Evolutionary conservation across 2,797 vertebrate genomes (phyloP).

Genomic region (Knipowitschia caucasica): DNA sequence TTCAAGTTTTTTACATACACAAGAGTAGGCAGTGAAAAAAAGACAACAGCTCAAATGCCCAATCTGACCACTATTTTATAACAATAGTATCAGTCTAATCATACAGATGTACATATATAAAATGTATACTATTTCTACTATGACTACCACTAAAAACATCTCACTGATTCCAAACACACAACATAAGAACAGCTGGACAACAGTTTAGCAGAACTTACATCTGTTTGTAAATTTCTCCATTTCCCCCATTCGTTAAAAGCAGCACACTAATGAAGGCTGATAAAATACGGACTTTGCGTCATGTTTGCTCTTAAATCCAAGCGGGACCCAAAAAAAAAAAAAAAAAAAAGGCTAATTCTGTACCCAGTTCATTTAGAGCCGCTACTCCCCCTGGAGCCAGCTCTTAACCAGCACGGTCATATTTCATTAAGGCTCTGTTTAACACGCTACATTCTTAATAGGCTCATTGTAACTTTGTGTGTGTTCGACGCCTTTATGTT

Average conservation of each 20-base stretch:
- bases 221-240: background rate
- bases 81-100: no score
- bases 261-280: slow-evolving; percentile 19
- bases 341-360: slow-evolving; percentile 33
- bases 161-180: no score
- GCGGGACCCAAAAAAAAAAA: slow-evolving; percentile 44
- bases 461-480: slow-evolving; percentile 50
- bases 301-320: slow-evolving; percentile 59
- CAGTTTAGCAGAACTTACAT: background rate
- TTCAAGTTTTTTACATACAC: no score
- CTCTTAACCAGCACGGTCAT: slow-evolving; percentile 54
- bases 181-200: background rate
- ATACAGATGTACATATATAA: no score
- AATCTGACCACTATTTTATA: no score
- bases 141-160: no score
- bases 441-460: slow-evolving; percentile 57
- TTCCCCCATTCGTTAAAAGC: background rate
- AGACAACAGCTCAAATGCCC: no score
- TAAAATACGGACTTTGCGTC: slow-evolving; percentile 48
- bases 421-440: slow-evolving; percentile 62
- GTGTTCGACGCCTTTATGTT: slow-evolving; percentile 63
- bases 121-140: no score
- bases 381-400: slow-evolving; percentile 46
- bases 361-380: slow-evolving; percentile 47
- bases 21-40: no score